A percentile compares a stretch with the other conserved stretches of the same genome.
These are phyloP conservation scores for Manis pentadactyla DNA, from an alignment of 2,797 vertebrate species.

Conservation along the genomic window DNA sequence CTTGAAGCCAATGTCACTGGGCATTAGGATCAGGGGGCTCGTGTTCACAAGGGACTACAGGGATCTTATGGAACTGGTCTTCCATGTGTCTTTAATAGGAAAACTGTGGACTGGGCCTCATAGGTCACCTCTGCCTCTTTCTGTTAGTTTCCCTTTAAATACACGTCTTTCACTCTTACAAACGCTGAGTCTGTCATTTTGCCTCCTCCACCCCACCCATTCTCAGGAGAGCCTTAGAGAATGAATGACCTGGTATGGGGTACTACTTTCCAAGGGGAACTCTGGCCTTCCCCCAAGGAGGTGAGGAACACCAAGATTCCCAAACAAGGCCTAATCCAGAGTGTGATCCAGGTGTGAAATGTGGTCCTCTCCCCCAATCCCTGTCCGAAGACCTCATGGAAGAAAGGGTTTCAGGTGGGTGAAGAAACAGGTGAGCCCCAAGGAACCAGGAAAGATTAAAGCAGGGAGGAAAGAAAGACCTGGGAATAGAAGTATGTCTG, in stretches of 20 bases:
- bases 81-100: not conserved
- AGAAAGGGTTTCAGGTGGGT: not conserved
- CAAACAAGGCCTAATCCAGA: not conserved
- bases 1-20: not conserved
- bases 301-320: not conserved
- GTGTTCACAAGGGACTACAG: not conserved
- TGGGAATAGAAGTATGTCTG: not conserved
- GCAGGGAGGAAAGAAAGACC: not conserved
- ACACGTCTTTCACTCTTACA: not conserved
- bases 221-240: not conserved
- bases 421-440: not conserved
- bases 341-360: not conserved
- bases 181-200: not conserved
- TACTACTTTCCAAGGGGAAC: not conserved
- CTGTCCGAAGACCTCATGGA: not conserved
- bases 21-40: not conserved
- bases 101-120: not conserved
- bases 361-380: not conserved
- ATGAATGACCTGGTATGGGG: not conserved
- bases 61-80: not conserved
- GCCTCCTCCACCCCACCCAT: not conserved
- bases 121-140: not conserved
- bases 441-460: not conserved
- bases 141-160: constrained; percentile 59
- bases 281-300: not conserved